Percentiles rank a stretch among this genome's conserved stretches.
Evolutionary conservation across 2,888 invertebrate species (phyloP).

Genomic region (Leptinotarsa juncta): DNA sequence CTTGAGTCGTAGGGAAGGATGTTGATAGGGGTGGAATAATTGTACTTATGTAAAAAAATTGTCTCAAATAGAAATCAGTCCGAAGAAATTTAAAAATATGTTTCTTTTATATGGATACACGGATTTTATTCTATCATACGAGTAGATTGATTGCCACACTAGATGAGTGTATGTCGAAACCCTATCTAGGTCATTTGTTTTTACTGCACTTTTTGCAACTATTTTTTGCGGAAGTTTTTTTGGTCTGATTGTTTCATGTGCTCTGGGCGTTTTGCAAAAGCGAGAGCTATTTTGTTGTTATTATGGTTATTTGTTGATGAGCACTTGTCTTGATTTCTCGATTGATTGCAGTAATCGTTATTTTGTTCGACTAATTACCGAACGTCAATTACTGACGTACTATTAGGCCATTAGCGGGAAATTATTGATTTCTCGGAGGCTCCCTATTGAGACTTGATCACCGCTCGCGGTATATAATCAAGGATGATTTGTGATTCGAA

Average conservation of each 20-base stretch:
- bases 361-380: constrained; percentile 7
- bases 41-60: no score
- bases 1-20: no score
- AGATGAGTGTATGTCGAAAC: constrained; percentile 18
- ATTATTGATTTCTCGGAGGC: constrained; percentile 15
- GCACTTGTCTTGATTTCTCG: constrained; percentile 12
- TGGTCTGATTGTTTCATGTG: constrained; percentile 40
- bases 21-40: no score
- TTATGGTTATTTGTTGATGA: constrained; percentile 9
- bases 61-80: no score
- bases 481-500: constrained; percentile 3
- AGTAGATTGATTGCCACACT: no score
- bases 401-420: constrained; percentile 7
- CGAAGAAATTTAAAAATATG: no score
- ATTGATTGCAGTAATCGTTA: constrained; percentile 12
- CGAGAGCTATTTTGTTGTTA: constrained; percentile 12
- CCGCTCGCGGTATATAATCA: background rate
- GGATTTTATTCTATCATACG: no score
- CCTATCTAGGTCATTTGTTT: constrained; percentile 39
- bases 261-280: background rate
- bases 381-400: constrained; percentile 2
- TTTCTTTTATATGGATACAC: no score
- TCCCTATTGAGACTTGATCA: constrained; percentile 9
- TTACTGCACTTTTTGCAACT: constrained; percentile 36
- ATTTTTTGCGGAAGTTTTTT: constrained; percentile 40